Percentiles rank a stretch among this genome's conserved stretches.
Conservation (phyloP, 2,888 invertebrate species). For the Strigamia maritima region DNA sequence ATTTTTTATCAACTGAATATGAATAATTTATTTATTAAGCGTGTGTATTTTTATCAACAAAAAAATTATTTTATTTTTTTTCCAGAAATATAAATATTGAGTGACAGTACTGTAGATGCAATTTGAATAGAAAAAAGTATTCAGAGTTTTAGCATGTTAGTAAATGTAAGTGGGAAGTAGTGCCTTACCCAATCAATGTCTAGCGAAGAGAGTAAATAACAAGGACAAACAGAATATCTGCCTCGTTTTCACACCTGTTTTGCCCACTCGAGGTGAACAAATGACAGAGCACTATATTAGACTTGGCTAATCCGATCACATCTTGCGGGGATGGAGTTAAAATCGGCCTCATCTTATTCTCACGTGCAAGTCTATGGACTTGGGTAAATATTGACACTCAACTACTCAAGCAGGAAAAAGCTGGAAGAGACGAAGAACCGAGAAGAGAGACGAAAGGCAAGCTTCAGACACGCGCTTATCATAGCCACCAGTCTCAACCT, state of each 20-base stretch:
- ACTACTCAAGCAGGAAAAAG: conserved; percentile 8
- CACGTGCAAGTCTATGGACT: not conserved
- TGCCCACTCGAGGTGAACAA: not conserved
- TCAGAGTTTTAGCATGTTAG: no score
- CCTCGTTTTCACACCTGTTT: conserved; percentile 31
- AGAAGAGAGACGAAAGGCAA: conserved; percentile 20
- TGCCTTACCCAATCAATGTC: no score
- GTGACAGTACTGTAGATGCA: no score
- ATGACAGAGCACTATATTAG: conserved; percentile 9
- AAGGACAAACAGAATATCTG: not conserved
- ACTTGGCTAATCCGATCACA: conserved; percentile 13
- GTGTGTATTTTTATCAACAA: no score
- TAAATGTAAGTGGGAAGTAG: not conserved
- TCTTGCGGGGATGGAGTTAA: conserved; percentile 9
- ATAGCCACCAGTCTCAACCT: not conserved
- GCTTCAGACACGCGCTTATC: conserved; percentile 2
- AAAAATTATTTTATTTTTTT: no score
- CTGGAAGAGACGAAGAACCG: conserved; percentile 16
- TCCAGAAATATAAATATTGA: no score
- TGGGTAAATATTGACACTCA: conserved; percentile 37
- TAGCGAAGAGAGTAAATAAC: not conserved
- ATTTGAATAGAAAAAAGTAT: no score
- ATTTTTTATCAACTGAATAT: no score
- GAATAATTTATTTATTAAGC: no score
- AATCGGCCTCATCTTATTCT: conserved; percentile 31